phyloP scores from a whole-genome alignment of 2,888 invertebrate genomes.

The Chromoteleia sp. region DNA sequence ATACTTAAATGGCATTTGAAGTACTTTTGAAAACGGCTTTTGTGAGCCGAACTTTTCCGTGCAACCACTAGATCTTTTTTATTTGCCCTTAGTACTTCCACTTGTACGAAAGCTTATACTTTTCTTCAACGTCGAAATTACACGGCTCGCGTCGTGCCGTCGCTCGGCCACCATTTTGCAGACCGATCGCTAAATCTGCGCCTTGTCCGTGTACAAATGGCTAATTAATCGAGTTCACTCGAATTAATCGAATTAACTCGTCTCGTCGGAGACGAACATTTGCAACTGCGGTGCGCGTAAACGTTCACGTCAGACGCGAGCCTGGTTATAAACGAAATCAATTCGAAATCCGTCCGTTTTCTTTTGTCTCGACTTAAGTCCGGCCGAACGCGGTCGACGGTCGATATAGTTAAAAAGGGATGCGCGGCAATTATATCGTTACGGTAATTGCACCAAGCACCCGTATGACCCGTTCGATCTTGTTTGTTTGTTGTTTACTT shows the following conservation, averaged over 20 bases:
- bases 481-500: constrained; percentile 45
- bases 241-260: too few relatives aligned
- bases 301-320: not conserved
- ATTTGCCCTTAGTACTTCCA: constrained; percentile 24
- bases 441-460: constrained; percentile 29
- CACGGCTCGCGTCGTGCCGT: constrained; percentile 20
- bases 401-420: constrained; percentile 20
- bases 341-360: not conserved
- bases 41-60: constrained; percentile 35
- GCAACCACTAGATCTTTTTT: constrained; percentile 34
- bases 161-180: constrained; percentile 1
- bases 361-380: constrained; percentile 21
- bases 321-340: constrained; percentile 4
- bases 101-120: constrained; percentile 41
- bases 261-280: constrained; percentile 12
- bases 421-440: constrained; percentile 31
- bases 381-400: constrained; percentile 5
- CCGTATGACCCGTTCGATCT: constrained; percentile 25
- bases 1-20: constrained; percentile 42
- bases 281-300: not conserved
- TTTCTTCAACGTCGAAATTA: constrained; percentile 40
- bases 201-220: constrained; percentile 14
- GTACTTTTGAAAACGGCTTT: constrained; percentile 38
- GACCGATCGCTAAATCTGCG: constrained; percentile 31
- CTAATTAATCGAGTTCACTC: too few relatives aligned